phyloP scores from a whole-genome alignment of 2,888 invertebrate species.

The Priapulus caudatus region DNA sequence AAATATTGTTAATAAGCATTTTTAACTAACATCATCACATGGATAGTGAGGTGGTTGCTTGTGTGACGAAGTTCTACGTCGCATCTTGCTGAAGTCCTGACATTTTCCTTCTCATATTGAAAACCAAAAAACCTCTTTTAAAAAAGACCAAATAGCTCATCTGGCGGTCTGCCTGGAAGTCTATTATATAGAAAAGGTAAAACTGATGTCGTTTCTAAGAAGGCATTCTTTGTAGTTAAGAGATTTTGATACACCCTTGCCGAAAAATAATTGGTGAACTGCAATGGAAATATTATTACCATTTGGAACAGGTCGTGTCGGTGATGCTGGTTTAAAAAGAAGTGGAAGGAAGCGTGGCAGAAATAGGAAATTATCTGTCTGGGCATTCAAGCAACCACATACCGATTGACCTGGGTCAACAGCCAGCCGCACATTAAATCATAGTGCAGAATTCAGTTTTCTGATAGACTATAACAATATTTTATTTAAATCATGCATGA shows the following conservation, averaged over 20 bases:
- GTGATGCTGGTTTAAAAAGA: slow-evolving; percentile 67
- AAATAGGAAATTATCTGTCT: slow-evolving; percentile 81
- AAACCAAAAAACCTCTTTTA: slow-evolving; percentile 62
- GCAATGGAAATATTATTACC: slow-evolving; percentile 40
- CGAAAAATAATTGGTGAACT: too few relatives aligned
- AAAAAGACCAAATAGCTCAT: too few relatives aligned
- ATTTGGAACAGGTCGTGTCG: slow-evolving; percentile 66
- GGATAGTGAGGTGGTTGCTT: slow-evolving; percentile 59
- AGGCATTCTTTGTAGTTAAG: too few relatives aligned
- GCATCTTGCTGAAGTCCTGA: slow-evolving; percentile 65
- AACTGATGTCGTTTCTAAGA: too few relatives aligned
- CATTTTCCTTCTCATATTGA: slow-evolving; percentile 71
- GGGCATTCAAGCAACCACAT: slow-evolving; percentile 60
- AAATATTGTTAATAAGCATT: too few relatives aligned
- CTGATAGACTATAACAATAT: neutral
- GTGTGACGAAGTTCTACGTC: slow-evolving; percentile 57
- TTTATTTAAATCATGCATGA: too few relatives aligned
- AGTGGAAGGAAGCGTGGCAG: slow-evolving; percentile 70
- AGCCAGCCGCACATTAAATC: slow-evolving; percentile 51
- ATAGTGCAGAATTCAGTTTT: neutral
- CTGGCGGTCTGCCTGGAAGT: slow-evolving; percentile 48
- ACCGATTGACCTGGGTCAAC: slow-evolving; percentile 63
- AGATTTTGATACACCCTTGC: too few relatives aligned
- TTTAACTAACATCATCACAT: slow-evolving; percentile 44
- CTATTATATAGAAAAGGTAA: neutral